These are phyloP conservation scores for Pangasius djambal DNA, from an alignment of 2,797 vertebrate species.

Conservation along the genomic window DNA sequence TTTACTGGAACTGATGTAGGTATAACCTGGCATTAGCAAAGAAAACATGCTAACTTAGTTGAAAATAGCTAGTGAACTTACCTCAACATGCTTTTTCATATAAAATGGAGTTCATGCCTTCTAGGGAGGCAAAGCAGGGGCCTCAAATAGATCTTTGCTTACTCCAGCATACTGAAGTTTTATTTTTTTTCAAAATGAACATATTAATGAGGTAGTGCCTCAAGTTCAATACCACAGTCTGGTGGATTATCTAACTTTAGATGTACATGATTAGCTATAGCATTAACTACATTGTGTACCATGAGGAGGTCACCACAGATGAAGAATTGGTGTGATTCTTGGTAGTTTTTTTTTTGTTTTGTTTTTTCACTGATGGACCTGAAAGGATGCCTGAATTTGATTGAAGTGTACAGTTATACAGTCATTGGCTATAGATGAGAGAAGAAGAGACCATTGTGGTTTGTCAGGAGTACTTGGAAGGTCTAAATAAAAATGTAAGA, in stretches of 20 bases:
- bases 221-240: not conserved
- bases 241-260: not conserved
- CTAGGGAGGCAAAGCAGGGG: not conserved
- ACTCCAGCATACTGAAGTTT: not conserved
- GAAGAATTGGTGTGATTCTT: no score
- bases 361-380: no score
- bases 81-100: not conserved
- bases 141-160: not conserved
- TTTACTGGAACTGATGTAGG: not conserved
- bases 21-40: not conserved
- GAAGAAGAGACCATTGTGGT: not conserved
- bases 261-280: not conserved
- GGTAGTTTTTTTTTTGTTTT: no score
- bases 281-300: not conserved
- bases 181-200: not conserved
- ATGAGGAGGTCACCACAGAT: not conserved
- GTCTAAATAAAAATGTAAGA: not conserved
- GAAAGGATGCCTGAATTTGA: no score
- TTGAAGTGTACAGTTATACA: not conserved
- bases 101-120: not conserved
- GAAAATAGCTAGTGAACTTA: not conserved
- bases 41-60: not conserved
- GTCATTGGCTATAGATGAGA: not conserved
- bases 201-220: not conserved
- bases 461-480: not conserved